Evolutionary conservation across 2,888 invertebrate genomes (phyloP), one percentile per base, ranked within the genome.

Genomic region (Drymonia ruficornis): DNA sequence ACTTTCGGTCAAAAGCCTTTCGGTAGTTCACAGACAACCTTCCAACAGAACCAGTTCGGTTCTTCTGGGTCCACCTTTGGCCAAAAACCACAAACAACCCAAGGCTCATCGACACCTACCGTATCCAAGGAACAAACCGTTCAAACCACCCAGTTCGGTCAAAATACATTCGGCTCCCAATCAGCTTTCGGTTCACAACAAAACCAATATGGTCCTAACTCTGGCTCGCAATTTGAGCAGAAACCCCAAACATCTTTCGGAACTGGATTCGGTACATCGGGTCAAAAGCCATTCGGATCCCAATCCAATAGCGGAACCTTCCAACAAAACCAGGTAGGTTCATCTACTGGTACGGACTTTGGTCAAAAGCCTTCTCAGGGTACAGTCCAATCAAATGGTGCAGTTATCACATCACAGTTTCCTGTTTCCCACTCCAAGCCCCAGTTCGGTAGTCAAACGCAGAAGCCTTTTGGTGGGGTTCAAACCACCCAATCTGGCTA

Each of bases 1-100:
- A 29, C 9, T 9, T 46, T 46, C 13, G 31, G 46, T 16, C 46
- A 46, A 16, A 54, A 54, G 19, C 50, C 49, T 18, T 53, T 43
- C 16, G 49, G 53, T 18, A 46, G 29, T 11, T 46, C 46, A 29
- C 46, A 28, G 13, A 19, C 19, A 8, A 28, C 7, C 12, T 28
- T 28, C 15, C 28, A 45, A 15, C 28, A 23, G 15, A 45, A 28
- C 11, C 45, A 23, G 15, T 45, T 45, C 23, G 15, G 45, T 28
- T 3, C 18, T 3, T 11, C 18, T 19, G 43, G 19, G 12, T 43
- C 43, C 12, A 11, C 18, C 2, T 43, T 43, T 7, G 43, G 13
- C 13, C 18, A 43, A 19, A 19, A 43, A 23, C 43, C 43, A 12
- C 19, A 43, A 13, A 13, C 13, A 12, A 13, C 19, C 5, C 19